These are phyloP conservation scores for honey bee (Apis mellifera) DNA, from an alignment of 1,140 invertebrate genomes.

Conservation along the genomic window DNA sequence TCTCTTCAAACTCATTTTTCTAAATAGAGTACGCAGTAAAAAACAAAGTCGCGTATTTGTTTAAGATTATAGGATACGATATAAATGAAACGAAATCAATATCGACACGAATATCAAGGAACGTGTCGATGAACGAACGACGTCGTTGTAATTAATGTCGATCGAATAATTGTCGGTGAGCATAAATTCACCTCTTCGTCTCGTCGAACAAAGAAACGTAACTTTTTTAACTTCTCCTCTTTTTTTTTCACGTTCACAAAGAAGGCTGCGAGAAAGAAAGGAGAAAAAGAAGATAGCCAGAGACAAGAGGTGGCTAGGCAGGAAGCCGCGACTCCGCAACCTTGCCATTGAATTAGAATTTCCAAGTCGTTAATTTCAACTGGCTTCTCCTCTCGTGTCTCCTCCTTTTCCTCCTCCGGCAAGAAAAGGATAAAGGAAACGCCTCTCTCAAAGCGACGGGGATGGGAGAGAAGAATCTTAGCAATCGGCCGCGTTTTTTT, in stretches of 20 bases:
- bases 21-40: no score
- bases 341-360: slow-evolving; percentile 70
- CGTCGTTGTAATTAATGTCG: no score
- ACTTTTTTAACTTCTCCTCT: background rate
- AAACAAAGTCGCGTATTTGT: no score
- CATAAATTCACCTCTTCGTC: background rate
- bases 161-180: no score
- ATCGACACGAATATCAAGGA: no score
- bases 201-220: background rate
- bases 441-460: background rate
- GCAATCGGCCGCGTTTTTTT: background rate
- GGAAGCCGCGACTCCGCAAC: slow-evolving; percentile 44
- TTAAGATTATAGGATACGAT: no score
- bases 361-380: slow-evolving; percentile 67
- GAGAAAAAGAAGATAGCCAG: background rate
- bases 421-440: slow-evolving; percentile 42
- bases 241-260: background rate
- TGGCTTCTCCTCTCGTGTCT: slow-evolving; percentile 27
- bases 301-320: slow-evolving; percentile 31
- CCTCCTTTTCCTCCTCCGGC: background rate
- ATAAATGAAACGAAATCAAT: no score
- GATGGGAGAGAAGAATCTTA: background rate
- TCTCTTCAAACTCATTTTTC: no score
- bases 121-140: no score
- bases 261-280: slow-evolving; percentile 31